Conservation (phyloP, 2,113 vertebrate species). For the Neodon shergylaensis region DNA sequence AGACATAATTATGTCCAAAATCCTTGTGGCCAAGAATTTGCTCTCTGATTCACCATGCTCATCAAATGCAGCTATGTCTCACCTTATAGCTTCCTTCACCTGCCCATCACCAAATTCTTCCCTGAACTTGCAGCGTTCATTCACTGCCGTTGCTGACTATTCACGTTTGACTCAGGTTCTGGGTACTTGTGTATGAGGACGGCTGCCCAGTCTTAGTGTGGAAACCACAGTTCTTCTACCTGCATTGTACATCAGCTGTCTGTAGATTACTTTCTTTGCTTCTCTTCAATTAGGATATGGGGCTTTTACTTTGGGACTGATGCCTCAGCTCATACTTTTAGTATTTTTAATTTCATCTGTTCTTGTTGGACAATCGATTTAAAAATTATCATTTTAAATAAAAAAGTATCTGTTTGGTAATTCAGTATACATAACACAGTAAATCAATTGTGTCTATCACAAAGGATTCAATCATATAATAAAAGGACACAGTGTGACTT, state of each 20-base stretch:
- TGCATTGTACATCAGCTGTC: not conserved
- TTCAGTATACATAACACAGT: fast-evolving
- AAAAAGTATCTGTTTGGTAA: not conserved
- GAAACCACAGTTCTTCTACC: not conserved
- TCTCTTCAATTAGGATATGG: not conserved
- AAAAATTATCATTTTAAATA: not conserved
- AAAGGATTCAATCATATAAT: not conserved
- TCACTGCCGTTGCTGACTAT: not conserved
- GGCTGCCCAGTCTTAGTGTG: not conserved
- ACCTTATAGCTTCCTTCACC: not conserved
- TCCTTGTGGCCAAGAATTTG: not conserved
- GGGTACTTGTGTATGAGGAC: not conserved
- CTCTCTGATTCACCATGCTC: not conserved
- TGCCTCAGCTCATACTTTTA: not conserved
- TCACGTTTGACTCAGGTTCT: not conserved
- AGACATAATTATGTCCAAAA: not conserved
- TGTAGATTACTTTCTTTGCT: not conserved
- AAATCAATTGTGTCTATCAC: not conserved
- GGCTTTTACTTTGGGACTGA: not conserved
- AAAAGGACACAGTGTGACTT: not conserved
- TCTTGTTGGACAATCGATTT: constrained; percentile 2
- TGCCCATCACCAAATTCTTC: not conserved
- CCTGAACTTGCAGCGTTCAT: not conserved
- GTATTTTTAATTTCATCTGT: not conserved
- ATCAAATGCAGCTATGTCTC: not conserved